Conservation (phyloP, 2,797 vertebrate species). For the Adelosebastes latens region DNA sequence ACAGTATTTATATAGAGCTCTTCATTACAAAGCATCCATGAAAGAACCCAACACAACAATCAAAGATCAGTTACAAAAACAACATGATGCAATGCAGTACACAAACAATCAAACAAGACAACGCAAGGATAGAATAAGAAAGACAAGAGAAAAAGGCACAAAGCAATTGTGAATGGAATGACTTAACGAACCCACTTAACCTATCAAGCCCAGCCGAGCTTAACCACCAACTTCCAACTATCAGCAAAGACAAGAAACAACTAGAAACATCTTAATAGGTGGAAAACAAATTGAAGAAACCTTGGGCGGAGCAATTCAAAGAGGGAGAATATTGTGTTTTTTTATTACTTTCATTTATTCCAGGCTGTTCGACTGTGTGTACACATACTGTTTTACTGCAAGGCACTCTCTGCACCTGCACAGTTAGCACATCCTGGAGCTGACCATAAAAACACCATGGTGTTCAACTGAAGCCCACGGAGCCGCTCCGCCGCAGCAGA, state of each 20-base stretch:
- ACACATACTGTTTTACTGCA: not conserved
- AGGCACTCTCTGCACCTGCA: not conserved
- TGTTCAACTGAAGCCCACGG: not conserved
- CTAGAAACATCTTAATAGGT: not conserved
- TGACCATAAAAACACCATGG: constrained; percentile 24
- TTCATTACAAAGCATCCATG: too few relatives aligned
- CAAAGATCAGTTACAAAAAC: not conserved
- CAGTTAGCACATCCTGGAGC: constrained; percentile 3
- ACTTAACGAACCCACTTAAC: not conserved
- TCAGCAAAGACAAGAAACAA: not conserved
- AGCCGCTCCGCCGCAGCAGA: constrained; percentile 27
- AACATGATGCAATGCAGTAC: not conserved
- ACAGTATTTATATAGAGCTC: not conserved
- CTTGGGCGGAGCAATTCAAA: not conserved
- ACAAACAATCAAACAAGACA: not conserved
- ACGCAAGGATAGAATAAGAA: not conserved
- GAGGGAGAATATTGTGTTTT: not conserved
- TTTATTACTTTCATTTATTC: constrained; percentile 15
- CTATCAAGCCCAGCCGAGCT: not conserved
- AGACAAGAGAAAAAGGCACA: not conserved
- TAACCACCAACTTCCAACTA: not conserved
- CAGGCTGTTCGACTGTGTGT: not conserved
- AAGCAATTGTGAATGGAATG: not conserved
- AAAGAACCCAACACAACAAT: not conserved
- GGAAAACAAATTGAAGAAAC: not conserved